Evolutionary conservation across 2,888 invertebrate genomes (phyloP), one percentile per base, ranked within the genome.

Genomic region (Chrysolina oricalcia): DNA sequence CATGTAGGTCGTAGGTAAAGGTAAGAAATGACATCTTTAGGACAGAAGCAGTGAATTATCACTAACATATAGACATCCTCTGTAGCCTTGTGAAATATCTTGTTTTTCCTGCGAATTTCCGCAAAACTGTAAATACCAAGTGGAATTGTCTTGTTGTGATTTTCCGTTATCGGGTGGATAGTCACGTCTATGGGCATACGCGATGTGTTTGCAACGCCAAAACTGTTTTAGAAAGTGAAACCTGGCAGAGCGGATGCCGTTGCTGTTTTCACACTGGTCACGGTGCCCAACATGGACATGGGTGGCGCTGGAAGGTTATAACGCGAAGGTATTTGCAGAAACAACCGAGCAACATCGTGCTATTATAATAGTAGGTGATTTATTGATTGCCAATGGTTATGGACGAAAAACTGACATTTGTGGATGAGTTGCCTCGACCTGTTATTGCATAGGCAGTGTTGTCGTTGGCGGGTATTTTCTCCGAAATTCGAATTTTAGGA

Each of bases 191-290:
- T 67, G n/a, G 67, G 48, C 35, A 50, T 50, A 21, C 15, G 67
- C 27, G 10, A 27, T 67, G 67, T 50, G 21, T 67, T 67, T 50
- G 50, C 23, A 35, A 67, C 17, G 50, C 50, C 50, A 67, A 65
- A 67, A 67, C 50, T 23, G 67, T 67, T 67, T 67, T 67, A 67
- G 67, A 67, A 67, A 67, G 67, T 67, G 67, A 67, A 67, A 67
- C 50, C 67, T 50, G 48, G 50, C 67, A 13, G 67, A 67, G 67
- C 50, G 67, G 67, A 48, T 67, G 67, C 67, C 50, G 66, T 50
- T 67, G 48, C 27, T 50, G 67, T 66, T 67, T 67, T 67, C 67
- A 43, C 27, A 17, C 48, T 67, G 50, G 41, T 48, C 48, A 50
- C 41, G 50, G 50, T 67, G 67, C 67, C 67, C 48, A 67, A 67